Base-by-base conservation (phyloP, 2,888 invertebrate genomes). In the Steinernema hermaphroditum region DNA sequence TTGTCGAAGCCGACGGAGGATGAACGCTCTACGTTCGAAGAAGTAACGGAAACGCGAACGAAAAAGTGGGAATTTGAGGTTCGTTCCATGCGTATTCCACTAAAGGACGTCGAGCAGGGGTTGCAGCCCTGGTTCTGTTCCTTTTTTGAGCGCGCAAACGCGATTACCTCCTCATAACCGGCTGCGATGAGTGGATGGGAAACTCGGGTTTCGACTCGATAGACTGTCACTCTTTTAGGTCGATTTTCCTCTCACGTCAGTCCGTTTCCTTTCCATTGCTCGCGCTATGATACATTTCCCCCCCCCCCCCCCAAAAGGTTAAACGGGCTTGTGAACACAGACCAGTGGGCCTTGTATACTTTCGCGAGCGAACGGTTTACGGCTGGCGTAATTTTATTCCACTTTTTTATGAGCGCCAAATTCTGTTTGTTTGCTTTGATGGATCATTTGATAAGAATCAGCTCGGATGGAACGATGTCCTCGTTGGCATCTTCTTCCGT, bases 111-210 rank as follows among this genome's bases (percentile, higher is more conserved):
- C 37, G 37, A 37, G 37, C 37, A 37, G 37, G 6, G 37, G 37
- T 37, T 37, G 12, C 16, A 32, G 62, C 14, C 24, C 19, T 54
- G 54, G 54, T 22, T 54, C 54, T 27, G 62, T 32, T 32, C 62
- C 62, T 50, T 50, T 37, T 37, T 50, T 24, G 50, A 24, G 50
- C 24, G 24, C 50, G 34, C 27, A 29, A 62, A 32, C 29, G 16
- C 62, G 62, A 62, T 62, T 62, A 62, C 62, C 62, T 62, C 62
- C 29, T 62, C 62, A 62, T 62, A 62, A 62, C 62, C 62, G 62
- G 62, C 62, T 62, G 62, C 29, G 46, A 37, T 37, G 37, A 37
- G 37, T 8, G 37, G 62, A 29, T 62, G 62, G 29, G 62, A 62
- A 62, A 14, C 32, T 62, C 32, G 32, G 22, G 62, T 62, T 62